These are phyloP conservation scores for Alloplasta piceator DNA, from an alignment of 2,888 invertebrate species.

Conservation along the genomic window DNA sequence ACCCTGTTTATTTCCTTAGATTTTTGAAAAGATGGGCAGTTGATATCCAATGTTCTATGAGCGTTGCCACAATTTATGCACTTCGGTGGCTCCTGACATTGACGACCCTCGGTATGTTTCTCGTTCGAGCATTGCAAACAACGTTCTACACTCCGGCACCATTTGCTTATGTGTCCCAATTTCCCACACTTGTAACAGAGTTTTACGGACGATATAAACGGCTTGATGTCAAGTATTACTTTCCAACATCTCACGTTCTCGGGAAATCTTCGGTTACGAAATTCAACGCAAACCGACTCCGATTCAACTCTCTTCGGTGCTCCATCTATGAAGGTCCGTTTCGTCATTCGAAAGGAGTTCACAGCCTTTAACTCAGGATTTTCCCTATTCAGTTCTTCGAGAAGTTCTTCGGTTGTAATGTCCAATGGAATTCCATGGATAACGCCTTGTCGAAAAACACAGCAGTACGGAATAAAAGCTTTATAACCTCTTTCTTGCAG, in stretches of 20 bases:
- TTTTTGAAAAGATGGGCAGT: background rate
- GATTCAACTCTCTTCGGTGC: background rate
- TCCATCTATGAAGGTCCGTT: background rate
- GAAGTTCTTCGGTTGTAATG: background rate
- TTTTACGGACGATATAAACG: background rate
- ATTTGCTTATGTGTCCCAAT: background rate
- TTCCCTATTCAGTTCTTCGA: background rate
- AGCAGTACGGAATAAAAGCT: background rate
- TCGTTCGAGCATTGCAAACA: no score
- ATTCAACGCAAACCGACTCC: slow-evolving; percentile 20
- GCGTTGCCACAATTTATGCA: no score
- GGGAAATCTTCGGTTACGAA: background rate
- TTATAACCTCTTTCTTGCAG: background rate
- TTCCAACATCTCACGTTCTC: slow-evolving; percentile 4
- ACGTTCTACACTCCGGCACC: no score
- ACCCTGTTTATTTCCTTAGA: background rate
- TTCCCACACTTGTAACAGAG: slow-evolving; percentile 32
- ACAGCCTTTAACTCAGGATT: background rate
- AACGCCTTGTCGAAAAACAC: background rate
- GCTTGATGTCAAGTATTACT: background rate
- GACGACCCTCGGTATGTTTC: no score
- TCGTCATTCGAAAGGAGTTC: background rate
- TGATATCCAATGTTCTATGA: slow-evolving; percentile 3
- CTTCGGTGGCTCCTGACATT: no score
- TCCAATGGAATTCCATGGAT: background rate